These are phyloP conservation scores for Lates japonicus DNA, from an alignment of 2,797 vertebrate species.

Conservation along the genomic window DNA sequence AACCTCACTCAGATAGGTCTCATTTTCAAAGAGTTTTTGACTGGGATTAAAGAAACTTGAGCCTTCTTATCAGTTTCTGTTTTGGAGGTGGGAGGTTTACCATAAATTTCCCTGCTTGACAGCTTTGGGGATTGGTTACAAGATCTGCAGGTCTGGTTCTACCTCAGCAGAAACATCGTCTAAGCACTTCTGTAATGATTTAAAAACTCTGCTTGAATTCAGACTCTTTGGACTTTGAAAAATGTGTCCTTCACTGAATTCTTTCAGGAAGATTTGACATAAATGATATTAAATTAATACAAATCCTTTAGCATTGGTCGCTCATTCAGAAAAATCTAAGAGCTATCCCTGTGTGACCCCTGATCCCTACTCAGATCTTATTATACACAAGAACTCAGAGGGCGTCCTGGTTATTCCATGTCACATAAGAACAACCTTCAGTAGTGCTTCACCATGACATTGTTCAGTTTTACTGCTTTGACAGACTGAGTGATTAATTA, in stretches of 20 bases:
- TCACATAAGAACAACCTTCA: slow-evolving; percentile 2
- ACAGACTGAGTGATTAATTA: slow-evolving; percentile 43
- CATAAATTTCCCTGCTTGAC: slow-evolving; percentile 38
- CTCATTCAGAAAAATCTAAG: slow-evolving; percentile 1
- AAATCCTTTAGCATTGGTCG: slow-evolving; percentile 23
- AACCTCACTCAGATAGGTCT: slow-evolving; percentile 28
- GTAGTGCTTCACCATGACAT: not conserved
- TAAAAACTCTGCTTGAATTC: slow-evolving; percentile 16
- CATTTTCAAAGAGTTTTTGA: slow-evolving; percentile 47
- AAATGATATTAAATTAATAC: slow-evolving; percentile 7
- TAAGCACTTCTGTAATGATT: slow-evolving; percentile 36
- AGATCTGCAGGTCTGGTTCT: slow-evolving; percentile 39
- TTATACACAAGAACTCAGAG: not conserved
- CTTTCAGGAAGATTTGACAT: slow-evolving; percentile 8
- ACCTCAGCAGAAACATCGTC: slow-evolving; percentile 35
- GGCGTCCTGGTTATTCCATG: slow-evolving; percentile 19
- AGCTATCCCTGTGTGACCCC: not conserved
- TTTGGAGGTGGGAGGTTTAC: slow-evolving; percentile 52
- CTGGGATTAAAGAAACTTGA: slow-evolving; percentile 41
- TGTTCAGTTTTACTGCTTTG: slow-evolving; percentile 36
- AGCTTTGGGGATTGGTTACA: slow-evolving; percentile 33
- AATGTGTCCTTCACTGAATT: slow-evolving; percentile 8
- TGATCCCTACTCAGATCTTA: not conserved
- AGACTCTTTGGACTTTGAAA: slow-evolving; percentile 27
- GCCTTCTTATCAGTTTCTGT: slow-evolving; percentile 41